Evolutionary conservation across 2,113 vertebrate genomes (phyloP), one percentile per base, ranked within the genome.

Genomic region (Plotosus lineatus): DNA sequence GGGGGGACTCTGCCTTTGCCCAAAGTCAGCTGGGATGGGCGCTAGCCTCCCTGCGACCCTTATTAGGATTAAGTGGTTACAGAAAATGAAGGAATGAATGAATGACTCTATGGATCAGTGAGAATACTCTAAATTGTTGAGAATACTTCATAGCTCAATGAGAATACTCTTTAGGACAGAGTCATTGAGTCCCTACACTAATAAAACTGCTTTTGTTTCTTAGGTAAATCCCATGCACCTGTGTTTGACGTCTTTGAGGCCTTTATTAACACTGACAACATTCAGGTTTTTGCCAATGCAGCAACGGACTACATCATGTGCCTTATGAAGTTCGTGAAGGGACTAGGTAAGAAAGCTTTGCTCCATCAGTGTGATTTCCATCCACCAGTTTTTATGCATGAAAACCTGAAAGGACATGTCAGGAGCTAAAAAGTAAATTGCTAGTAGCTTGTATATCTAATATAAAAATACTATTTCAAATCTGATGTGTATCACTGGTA

Each of bases 311-410:
- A 98, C 91, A 97, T 99, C 93, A 97, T 98, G 96, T 99, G 98
- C 92, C 97, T 99, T 91, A 96, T 99, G 96, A 99, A 99, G 90
- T 99, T 99, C 87, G 95, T 99, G 85, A 99, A 99, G 90, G 98
- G 98, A 63, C 91, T 99, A 89, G 98, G 97, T 99, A 88, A 86
- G 90, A 19, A 51, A 0, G 1, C 6, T 65, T 61, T 36, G 7
- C 44, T 72, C 6, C 10, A 11, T 4, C 77, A n/a, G 48, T 56
- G 6, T 23, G 33, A 10, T 55, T 31, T 50, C 3, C 17, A 72
- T 7, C 17, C 19, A 23, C 1, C 26, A 36, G 28, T 51, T 53
- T 53, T 53, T 36, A 33, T 51, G 17, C 1, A 63, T 19, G 31
- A 63, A 33, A 63, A 33, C 60, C 31, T 7, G 56, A 60, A 31